Conservation (phyloP, 2,113 vertebrate genomes). For the Conger conger region DNA sequence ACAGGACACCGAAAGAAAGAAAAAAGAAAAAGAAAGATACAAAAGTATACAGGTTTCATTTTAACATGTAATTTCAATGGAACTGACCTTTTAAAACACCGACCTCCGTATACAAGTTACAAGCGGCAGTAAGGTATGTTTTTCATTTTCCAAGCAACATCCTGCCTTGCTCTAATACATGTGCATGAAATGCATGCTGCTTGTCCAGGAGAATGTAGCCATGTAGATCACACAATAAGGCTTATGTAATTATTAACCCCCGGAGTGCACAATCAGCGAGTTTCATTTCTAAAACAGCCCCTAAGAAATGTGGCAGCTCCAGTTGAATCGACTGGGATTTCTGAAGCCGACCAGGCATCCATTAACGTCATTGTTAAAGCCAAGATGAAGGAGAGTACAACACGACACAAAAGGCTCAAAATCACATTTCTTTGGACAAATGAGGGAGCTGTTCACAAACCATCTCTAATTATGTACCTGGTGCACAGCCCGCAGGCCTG, state of each 20-base stretch:
- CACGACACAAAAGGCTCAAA: neutral
- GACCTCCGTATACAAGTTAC: neutral
- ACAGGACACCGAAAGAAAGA: neutral
- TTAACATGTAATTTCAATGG: neutral
- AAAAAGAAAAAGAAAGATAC: too few species aligned
- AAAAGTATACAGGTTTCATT: neutral
- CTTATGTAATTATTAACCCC: neutral
- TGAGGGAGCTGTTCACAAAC: neutral
- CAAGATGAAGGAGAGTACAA: neutral
- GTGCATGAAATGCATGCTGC: neutral
- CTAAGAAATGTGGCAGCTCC: neutral
- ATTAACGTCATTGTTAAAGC: neutral
- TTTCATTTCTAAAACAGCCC: neutral
- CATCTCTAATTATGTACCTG: neutral
- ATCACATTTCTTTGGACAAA: constrained; percentile 1
- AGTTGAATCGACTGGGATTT: neutral
- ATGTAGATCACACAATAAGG: neutral
- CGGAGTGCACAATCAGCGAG: neutral
- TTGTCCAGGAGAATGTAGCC: too few species aligned
- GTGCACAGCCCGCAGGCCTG: neutral
- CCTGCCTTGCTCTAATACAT: too few species aligned
- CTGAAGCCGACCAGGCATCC: neutral
- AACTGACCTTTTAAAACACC: neutral
- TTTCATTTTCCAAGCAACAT: neutral
- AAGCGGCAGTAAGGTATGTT: neutral